Evolutionary conservation across 2,797 vertebrate species (phyloP), one percentile per base, ranked within the genome.

Genomic region (Lerista edwardsae): DNA sequence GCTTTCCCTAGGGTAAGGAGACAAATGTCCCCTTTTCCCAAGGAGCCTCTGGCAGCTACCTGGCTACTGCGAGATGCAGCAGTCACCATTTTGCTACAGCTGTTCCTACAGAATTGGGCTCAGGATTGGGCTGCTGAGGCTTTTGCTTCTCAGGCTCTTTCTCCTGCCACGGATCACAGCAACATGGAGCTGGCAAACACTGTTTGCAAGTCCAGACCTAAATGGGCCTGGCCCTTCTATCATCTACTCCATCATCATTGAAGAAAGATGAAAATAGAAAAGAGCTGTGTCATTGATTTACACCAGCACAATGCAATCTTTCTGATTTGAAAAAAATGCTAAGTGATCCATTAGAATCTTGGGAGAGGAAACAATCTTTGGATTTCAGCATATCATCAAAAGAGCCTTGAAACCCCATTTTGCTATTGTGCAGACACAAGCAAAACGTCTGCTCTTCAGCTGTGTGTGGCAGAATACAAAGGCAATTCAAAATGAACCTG

Each of bases 401-500:
- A 85, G 73, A 81, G 11, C 17, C 59, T 69, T n/a, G 34, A 75
- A 83, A 12, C 29, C 80, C 36, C 64, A 80, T 6, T 0, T 0
- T 88, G 51, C 75, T 88, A 85, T 6, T 5, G 44, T 65, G 34
- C 47, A 44, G 34, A 21, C 12, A 11, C 34, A 10, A 23, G 15
- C 77, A 44, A 82, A 73, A 82, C 27, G 19, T 80, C 4, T 77
- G 15, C 73, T 62, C 89, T 81, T 36, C 4, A 84, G 85, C 69
- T 68, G 79, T 80, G 78, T 86, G 62, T 41, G 77, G 80, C 14
- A 41, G 51, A 86, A 83, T 2, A 84, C 27, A 64, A 77, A 82
- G 74, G 41, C 59, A 89, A 73, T 5, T 74, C 25, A 21, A 90
- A 89, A 81, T 80, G 3, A 82, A 72, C 89, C 11, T 76, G 4